Evolutionary conservation across 2,888 invertebrate species (phyloP), one percentile per base, ranked within the genome.

Genomic region (Boloria selene): DNA sequence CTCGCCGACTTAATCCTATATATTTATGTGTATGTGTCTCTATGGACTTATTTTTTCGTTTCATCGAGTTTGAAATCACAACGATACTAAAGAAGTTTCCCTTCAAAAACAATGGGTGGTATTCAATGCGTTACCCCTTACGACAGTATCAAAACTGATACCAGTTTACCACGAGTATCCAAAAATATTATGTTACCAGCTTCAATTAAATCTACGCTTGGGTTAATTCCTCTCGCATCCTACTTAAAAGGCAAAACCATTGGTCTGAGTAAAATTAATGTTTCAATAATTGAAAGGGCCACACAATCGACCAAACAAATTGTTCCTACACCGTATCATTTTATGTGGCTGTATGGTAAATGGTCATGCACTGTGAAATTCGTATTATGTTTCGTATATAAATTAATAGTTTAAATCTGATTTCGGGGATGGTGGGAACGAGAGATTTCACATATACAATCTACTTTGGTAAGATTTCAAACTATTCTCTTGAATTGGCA

Each of bases 91-190:
- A n/a, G n/a, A n/a, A n/a, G n/a, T n/a, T n/a, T n/a, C n/a, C n/a
- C n/a, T n/a, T n/a, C n/a, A n/a, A n/a, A 73, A 60, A 61, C 59
- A 13, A 72, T 72, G 72, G 73, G 71, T 22, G 71, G 70, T 13
- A 70, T 73, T 51, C 61, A 68, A 61, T 67, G 64, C 42, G 58
- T 70, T 47, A 70, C 67, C 52, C 68, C 69, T 42, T 58, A 62
- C 7, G 47, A 68, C 31, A 53, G 49, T 64, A 61, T 68, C 44
- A 60, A 66, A 62, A 22, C 31, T 50, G 61, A 61, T 65, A 61
- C 55, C 65, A 65, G 65, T 61, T 55, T 65, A 67, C 55, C 55
- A 18, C 55, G 55, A 44, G 55, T 55, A 42, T 55, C 42, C 16
- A 55, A 55, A 55, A 55, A 31, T 59, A 64, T 52, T n/a, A n/a